A percentile compares a stretch with the other conserved stretches of the same genome.
Conservation (phyloP, 2,888 invertebrate species). For the Sinodicranocentrus sp. region DNA sequence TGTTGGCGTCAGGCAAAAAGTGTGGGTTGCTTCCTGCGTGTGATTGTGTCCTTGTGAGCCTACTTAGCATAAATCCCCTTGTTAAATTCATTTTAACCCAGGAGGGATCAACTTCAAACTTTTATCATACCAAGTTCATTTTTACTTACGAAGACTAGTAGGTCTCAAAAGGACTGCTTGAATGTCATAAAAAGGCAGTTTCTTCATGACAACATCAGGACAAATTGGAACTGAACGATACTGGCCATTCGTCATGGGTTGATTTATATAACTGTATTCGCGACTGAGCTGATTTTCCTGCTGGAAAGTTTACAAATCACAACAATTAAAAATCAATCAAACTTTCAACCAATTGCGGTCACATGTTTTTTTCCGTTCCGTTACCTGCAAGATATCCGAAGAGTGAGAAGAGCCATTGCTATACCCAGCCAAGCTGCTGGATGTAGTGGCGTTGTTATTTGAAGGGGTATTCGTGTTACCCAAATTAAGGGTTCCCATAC, state of each 20-base stretch:
- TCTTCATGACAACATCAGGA: constrained; percentile 95
- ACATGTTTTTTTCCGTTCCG: too few relatives aligned
- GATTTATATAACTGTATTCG: too few relatives aligned
- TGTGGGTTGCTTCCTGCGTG: constrained; percentile 91
- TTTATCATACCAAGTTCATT: neutral
- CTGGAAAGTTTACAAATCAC: too few relatives aligned
- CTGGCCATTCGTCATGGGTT: constrained; percentile 13
- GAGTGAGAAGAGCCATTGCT: too few relatives aligned
- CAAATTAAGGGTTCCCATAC: too few relatives aligned
- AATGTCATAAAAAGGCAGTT: constrained; percentile 95
- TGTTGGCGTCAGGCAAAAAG: constrained; percentile 94
- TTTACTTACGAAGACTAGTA: constrained; percentile 84
- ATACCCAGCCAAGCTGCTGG: neutral
- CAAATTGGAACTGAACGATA: constrained; percentile 86
- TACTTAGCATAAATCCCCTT: neutral
- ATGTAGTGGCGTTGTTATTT: too few relatives aligned
- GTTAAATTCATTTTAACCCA: neutral
- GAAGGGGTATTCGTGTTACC: too few relatives aligned
- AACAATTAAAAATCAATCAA: too few relatives aligned
- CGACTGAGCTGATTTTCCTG: neutral
- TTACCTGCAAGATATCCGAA: too few relatives aligned
- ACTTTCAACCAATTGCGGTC: too few relatives aligned
- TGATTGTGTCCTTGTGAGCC: constrained; percentile 78
- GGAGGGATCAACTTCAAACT: too few relatives aligned
- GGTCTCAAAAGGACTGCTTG: constrained; percentile 93